Base-by-base conservation (phyloP, 2,888 invertebrate genomes). In the Tromatobia lineatoria region DNA sequence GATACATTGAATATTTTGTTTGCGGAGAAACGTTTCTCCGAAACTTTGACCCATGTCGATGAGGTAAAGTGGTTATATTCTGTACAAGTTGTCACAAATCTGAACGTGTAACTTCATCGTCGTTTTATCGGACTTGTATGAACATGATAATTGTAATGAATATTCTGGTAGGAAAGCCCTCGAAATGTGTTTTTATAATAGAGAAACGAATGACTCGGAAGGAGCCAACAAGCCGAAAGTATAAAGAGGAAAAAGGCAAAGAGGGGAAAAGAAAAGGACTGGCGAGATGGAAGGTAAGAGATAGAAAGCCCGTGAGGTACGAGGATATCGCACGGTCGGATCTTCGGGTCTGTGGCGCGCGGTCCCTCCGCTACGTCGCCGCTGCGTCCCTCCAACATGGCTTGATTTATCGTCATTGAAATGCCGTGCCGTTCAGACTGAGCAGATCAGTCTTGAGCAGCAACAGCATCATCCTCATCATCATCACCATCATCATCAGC, bases 381-480 rank as follows among this genome's bases (percentile, higher is more conserved):
- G 87, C 66, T 82, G 80, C 77, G 89, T 90, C 88, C 89, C 88
- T 90, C 89, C 89, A 91, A 90, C 86, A 10, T 84, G 69, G 86
- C 89, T 88, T 92, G 91, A 91, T 91, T 92, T 92, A 91, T 91
- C 89, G 89, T 91, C 89, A 92, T 91, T 90, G 89, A 91, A 91
- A 91, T 90, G 89, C 88, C 87, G 90, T 80, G 88, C 88, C 88
- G 80, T 80, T 76, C 79, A 66, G 61, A 52, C 76, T 67, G 71
- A 67, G 42, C 47, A 71, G 69, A 76, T 80, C 50, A 50, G 69
- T 34, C 13, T 64, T 34, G 29, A 77, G 64, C 83, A 81, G 71
- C 82, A 66, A 25, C 47, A 47, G 52, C 57, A 59, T 10, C 64
- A 42, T 20, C 38, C 38, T n/a, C 11, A 64, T 42, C 64, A 42